Base-by-base conservation (phyloP, 1,140 invertebrate species). In the Drosophila lacertosa region DNA sequence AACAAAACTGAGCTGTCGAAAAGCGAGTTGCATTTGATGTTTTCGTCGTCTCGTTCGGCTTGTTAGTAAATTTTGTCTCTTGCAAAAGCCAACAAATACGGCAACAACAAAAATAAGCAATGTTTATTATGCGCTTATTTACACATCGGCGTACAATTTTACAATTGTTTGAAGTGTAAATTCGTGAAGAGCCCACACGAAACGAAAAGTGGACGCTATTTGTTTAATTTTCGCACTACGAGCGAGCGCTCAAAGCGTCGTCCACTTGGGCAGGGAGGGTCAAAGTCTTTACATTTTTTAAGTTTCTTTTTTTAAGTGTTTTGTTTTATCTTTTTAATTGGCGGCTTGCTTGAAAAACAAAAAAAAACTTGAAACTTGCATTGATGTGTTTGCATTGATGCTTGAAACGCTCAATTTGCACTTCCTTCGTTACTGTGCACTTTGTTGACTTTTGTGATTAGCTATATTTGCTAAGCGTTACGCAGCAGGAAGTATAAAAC, bases 141-240 rank as follows among this genome's bases (percentile, higher is more conserved):
- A 74, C 82, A 81, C 78, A 65, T 50, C 54, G 62, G 53, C 60
- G 64, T 86, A 77, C 67, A 84, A 78, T 70, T 88, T 88, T 88
- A 88, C 82, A 88, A 77, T 86, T 86, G 81, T 70, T 74, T 74
- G 65, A 86, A 86, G 77, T 86, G 82, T 86, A 88, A 88, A 86
- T 86, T 86, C 62, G 81, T 88, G 54, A 75, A 81, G 57, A 63
- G 58, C 39, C 59, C 35, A 44, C 45, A 32, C 55, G 69, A 63
- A 70, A 77, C 64, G 33, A 15, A 69, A 64, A 66, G 65, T 59
- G 67, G 66, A 54, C 44, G 53, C 22, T 80, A 80, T 77, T 84
- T 84, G 76, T 70, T 76, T 74, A 76, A 76, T 84, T 84, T 84
- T 84, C 81, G 78, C 80, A 86, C 76, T 54, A 54, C 72, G 20